Percentiles rank a stretch among this genome's conserved stretches.
These are phyloP conservation scores for Chaenocephalus aceratus DNA, from an alignment of 2,113 vertebrate genomes.

Conservation along the genomic window DNA sequence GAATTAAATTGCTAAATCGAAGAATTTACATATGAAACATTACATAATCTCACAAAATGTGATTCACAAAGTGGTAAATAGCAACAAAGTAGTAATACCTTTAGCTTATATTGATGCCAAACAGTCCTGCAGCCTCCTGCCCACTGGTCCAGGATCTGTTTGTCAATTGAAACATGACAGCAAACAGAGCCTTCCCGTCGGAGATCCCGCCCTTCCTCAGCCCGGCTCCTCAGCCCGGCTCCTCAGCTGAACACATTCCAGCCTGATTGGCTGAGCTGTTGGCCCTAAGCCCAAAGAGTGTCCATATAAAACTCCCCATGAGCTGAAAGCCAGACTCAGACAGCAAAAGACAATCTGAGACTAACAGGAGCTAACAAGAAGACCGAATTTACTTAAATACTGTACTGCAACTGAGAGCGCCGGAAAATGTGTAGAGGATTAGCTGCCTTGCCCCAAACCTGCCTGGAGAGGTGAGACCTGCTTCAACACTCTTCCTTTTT, in stretches of 20 bases:
- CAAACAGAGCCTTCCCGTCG: conserved; percentile 46
- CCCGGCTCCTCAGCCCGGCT: conserved; percentile 9
- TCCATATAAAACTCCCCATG: conserved; percentile 77
- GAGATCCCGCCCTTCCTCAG: conserved; percentile 48
- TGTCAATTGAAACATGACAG: conserved; percentile 58
- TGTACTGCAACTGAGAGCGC: conserved; percentile 38
- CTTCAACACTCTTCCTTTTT: neutral
- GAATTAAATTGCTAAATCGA: neutral
- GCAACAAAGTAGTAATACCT: neutral
- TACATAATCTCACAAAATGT: neutral
- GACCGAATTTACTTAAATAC: conserved; percentile 13
- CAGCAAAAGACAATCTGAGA: conserved; percentile 51
- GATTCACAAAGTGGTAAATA: neutral
- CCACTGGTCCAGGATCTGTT: conserved; percentile 7
- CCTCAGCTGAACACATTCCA: conserved; percentile 60
- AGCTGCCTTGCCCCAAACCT: conserved; percentile 85
- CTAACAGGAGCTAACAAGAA: conserved; percentile 29
- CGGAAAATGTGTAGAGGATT: conserved; percentile 87
- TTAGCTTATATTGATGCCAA: neutral
- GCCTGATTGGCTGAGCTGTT: conserved; percentile 82
- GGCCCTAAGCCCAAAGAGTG: conserved; percentile 75
- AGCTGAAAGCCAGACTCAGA: conserved; percentile 73
- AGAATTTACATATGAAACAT: too few relatives aligned
- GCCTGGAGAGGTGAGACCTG: conserved; percentile 83
- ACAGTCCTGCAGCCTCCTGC: conserved; percentile 26